These are phyloP conservation scores for Ectobius pallidus DNA, from an alignment of 2,888 invertebrate genomes.

Conservation along the genomic window DNA sequence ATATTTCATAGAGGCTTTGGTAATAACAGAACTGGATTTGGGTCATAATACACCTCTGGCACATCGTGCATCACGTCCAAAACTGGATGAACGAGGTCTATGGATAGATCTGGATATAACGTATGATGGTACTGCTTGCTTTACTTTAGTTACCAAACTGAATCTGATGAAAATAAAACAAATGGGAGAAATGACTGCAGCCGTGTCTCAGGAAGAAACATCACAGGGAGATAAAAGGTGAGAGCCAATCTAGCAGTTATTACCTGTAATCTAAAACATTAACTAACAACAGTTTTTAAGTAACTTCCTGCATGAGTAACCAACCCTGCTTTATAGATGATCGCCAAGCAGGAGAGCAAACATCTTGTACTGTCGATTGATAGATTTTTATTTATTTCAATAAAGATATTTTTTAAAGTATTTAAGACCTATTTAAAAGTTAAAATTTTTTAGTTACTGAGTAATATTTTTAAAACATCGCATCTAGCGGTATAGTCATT, in stretches of 20 bases:
- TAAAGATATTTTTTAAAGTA: no score
- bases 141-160: constrained; percentile 87
- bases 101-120: constrained; percentile 87
- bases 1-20: constrained; percentile 84
- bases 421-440: no score
- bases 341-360: no score
- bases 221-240: constrained; percentile 28
- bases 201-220: not conserved
- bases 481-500: no score
- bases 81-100: constrained; percentile 79
- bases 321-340: no score
- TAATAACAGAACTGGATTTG: constrained; percentile 75
- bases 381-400: no score
- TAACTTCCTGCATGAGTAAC: no score
- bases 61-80: constrained; percentile 66
- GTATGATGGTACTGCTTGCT: constrained; percentile 78
- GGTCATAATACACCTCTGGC: constrained; percentile 72
- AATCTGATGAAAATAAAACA: constrained; percentile 74
- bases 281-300: not conserved
- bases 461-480: no score
- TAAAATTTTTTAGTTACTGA: no score
- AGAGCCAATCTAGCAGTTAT: no score
- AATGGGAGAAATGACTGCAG: constrained; percentile 19
- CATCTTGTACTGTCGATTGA: no score
- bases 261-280: no score